A percentile compares a stretch with the other conserved stretches of the same genome.
Conservation (phyloP, 1,140 invertebrate species). For the Archegozetes longisetosus region DNA sequence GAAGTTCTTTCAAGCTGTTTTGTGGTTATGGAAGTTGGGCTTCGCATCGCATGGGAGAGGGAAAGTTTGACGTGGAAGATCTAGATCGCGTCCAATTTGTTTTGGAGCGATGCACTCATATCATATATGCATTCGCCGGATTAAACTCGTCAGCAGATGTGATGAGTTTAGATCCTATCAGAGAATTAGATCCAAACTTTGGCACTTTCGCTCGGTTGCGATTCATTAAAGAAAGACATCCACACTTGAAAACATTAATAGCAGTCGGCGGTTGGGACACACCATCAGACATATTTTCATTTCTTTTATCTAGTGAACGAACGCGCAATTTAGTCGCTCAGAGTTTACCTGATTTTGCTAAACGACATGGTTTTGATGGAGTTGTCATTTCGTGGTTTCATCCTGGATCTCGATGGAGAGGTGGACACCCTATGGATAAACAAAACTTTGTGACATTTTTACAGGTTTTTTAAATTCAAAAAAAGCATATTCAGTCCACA, state of each 20-base stretch:
- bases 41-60: too few relatives aligned
- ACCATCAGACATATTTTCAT: constrained; percentile 6
- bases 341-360: constrained; percentile 4
- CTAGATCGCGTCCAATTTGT: background rate
- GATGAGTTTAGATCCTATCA: background rate
- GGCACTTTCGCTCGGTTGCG: background rate
- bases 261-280: constrained; percentile 8
- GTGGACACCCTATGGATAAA: background rate
- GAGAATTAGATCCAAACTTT: background rate
- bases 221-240: background rate
- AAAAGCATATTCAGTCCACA: constrained; percentile 5
- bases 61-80: constrained; percentile 9
- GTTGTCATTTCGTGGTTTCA: constrained; percentile 10
- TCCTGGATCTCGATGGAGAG: constrained; percentile 1
- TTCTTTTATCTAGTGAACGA: background rate
- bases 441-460: constrained; percentile 9
- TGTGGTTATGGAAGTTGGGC: too few relatives aligned
- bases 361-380: constrained; percentile 4
- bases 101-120: constrained; percentile 2
- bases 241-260: background rate
- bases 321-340: background rate
- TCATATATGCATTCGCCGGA: constrained; percentile 10
- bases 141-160: constrained; percentile 1
- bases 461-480: background rate
- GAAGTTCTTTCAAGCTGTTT: too few relatives aligned